Conservation (phyloP, 2,797 vertebrate genomes). For the Myotis pilosus region DNA sequence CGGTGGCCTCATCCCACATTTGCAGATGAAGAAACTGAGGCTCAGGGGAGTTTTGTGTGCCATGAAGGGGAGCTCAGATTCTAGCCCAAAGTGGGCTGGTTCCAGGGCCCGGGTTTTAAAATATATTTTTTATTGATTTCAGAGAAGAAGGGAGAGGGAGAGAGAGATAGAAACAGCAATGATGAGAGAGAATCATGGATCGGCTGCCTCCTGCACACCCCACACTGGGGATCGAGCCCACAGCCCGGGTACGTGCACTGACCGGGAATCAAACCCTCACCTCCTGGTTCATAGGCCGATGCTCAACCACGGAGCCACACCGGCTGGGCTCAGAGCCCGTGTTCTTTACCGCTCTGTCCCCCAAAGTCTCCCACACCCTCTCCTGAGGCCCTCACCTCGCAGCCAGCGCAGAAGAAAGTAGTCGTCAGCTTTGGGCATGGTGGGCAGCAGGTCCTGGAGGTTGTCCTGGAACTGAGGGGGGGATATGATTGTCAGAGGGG, state of each 20-base stretch:
- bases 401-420: slow-evolving; percentile 95
- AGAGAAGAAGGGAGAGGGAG: no score
- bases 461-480: slow-evolving; percentile 88
- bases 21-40: background rate
- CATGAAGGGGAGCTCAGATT: background rate
- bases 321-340: background rate
- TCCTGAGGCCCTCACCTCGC: slow-evolving; percentile 86
- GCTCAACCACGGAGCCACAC: no score
- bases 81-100: background rate
- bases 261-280: no score
- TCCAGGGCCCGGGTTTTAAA: background rate
- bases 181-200: no score
- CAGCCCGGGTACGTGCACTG: no score
- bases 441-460: slow-evolving; percentile 89
- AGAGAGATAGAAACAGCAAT: no score
- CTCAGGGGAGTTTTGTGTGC: background rate
- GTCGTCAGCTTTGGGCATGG: slow-evolving; percentile 90
- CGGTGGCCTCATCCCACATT: background rate
- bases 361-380: background rate
- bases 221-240: no score
- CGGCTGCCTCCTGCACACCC: no score
- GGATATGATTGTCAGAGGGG: background rate
- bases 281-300: no score
- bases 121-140: no score
- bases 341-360: background rate